These are phyloP conservation scores for Aptenodytes forsteri DNA, from an alignment of 2,113 vertebrate species.

Conservation along the genomic window DNA sequence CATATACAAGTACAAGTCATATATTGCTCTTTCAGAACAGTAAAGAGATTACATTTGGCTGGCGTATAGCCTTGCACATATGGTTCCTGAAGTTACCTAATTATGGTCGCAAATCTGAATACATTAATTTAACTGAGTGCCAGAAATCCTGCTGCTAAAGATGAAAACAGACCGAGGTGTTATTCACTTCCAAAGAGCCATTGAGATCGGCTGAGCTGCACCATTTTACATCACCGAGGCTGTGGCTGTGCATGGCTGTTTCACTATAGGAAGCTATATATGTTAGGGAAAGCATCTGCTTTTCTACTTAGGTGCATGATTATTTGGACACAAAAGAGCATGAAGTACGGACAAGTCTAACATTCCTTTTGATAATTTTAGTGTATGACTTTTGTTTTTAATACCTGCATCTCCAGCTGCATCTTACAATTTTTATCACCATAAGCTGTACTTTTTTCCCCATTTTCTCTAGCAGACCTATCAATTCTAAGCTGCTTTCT, in stretches of 20 bases:
- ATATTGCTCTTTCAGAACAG: background rate
- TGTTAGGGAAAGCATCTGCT: background rate
- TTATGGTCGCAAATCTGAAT: background rate
- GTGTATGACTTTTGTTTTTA: background rate
- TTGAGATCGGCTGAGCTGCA: background rate
- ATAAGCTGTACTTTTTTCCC: background rate
- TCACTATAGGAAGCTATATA: background rate
- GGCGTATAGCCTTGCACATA: background rate
- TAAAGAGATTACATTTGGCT: fast-evolving
- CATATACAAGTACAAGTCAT: too few species aligned
- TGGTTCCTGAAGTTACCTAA: background rate
- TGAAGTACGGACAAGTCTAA: background rate
- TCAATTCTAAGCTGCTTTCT: background rate
- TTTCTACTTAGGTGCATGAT: fast-evolving
- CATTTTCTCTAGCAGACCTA: background rate
- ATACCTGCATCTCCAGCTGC: background rate
- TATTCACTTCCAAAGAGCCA: background rate
- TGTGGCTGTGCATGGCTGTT: background rate
- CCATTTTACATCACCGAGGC: fast-evolving
- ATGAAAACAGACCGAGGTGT: background rate
- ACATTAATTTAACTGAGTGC: fast-evolving
- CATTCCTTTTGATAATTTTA: background rate
- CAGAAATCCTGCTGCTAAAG: background rate
- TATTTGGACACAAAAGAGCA: background rate
- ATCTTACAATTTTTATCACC: background rate